A percentile compares a stretch with the other conserved stretches of the same genome.
Conservation (phyloP, 2,888 invertebrate genomes). For the Macaria notata region DNA sequence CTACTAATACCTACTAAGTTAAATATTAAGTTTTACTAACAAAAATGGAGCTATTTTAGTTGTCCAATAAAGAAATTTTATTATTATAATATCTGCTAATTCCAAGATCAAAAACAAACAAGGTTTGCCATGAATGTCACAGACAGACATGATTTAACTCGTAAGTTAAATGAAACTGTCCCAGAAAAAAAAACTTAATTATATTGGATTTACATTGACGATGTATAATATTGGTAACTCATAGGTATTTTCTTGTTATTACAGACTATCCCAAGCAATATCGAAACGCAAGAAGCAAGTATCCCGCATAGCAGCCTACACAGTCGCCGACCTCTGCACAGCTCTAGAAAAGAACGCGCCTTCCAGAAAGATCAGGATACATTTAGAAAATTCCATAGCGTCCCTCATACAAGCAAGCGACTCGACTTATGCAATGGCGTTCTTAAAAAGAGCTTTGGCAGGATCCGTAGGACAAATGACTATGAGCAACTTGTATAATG, state of each 20-base stretch:
- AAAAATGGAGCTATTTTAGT: too few relatives aligned
- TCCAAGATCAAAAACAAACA: too few relatives aligned
- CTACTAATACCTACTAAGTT: too few relatives aligned
- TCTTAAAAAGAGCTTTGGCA: constrained; percentile 63
- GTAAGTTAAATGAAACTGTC: too few relatives aligned
- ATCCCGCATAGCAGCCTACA: constrained; percentile 68
- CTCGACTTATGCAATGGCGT: constrained; percentile 63
- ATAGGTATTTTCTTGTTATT: neutral
- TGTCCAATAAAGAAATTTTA: too few relatives aligned
- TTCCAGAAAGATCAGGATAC: constrained; percentile 58
- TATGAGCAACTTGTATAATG: constrained; percentile 64
- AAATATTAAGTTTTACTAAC: too few relatives aligned
- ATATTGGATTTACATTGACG: too few relatives aligned
- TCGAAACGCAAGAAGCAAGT: constrained; percentile 70
- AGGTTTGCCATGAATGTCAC: too few relatives aligned
- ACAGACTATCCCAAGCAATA: constrained; percentile 70
- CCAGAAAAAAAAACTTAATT: too few relatives aligned
- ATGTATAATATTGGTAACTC: too few relatives aligned
- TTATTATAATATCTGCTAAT: too few relatives aligned
- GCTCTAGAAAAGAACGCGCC: constrained; percentile 60
- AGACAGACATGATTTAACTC: too few relatives aligned
- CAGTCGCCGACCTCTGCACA: constrained; percentile 67
- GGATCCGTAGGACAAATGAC: constrained; percentile 65
- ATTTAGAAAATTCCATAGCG: constrained; percentile 66
- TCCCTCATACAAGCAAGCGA: constrained; percentile 65